phyloP scores from a whole-genome alignment of 2,888 invertebrate genomes.

The Lampropteryx suffumata region DNA sequence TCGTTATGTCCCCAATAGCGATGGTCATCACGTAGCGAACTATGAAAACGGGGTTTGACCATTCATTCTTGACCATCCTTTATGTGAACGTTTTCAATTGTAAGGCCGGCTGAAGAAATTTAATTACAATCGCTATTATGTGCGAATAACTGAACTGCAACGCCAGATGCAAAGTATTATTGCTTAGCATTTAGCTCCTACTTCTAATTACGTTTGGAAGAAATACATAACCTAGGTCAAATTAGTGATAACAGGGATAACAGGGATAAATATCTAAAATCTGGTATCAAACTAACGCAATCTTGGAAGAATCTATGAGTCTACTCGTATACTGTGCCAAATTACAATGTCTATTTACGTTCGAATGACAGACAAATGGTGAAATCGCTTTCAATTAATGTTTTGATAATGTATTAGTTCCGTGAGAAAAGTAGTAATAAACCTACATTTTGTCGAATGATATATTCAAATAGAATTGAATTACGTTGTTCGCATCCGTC shows the following conservation, averaged over 20 bases:
- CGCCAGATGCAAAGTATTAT: constrained; percentile 38
- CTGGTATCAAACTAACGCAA: constrained; percentile 42
- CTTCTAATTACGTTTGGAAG: constrained; percentile 48
- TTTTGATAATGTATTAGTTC: constrained; percentile 79
- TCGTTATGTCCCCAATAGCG: constrained; percentile 64
- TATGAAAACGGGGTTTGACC: constrained; percentile 71
- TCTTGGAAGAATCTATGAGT: neutral
- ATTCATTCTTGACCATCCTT: constrained; percentile 71
- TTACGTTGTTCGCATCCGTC: constrained; percentile 76
- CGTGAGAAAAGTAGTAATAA: constrained; percentile 82
- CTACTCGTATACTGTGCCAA: neutral
- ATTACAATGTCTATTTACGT: constrained; percentile 28
- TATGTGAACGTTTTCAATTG: constrained; percentile 61
- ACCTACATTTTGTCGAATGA: constrained; percentile 79
- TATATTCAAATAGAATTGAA: constrained; percentile 80
- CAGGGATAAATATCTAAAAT: constrained; percentile 50
- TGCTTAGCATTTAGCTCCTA: constrained; percentile 25
- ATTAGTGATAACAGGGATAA: no score
- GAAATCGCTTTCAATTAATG: constrained; percentile 76
- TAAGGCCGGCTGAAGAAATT: constrained; percentile 56
- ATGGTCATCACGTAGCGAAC: constrained; percentile 68
- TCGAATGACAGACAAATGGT: constrained; percentile 71
- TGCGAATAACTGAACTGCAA: constrained; percentile 54
- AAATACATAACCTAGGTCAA: no score
- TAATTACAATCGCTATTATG: constrained; percentile 50